Conservation (phyloP, 2,113 vertebrate genomes). For the Herpailurus yagouaroundi region DNA sequence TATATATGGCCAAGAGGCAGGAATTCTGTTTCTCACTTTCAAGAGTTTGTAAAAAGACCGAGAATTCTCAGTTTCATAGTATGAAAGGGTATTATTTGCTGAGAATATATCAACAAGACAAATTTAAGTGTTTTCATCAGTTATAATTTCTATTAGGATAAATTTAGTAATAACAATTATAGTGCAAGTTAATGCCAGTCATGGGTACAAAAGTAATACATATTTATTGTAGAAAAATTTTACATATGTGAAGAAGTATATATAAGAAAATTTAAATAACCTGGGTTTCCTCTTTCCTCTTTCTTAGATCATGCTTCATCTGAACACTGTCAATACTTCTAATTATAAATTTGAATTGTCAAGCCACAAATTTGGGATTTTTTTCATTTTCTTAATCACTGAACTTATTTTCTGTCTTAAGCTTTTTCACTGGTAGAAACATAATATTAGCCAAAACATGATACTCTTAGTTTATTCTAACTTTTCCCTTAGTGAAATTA, state of each 20-base stretch:
- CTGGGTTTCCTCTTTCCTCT: not conserved
- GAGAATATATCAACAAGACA: not conserved
- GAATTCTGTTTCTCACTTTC: not conserved
- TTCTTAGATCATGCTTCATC: not conserved
- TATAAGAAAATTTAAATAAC: not conserved
- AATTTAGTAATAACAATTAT: not conserved
- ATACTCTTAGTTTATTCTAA: not conserved
- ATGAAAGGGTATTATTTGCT: not conserved
- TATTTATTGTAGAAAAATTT: not conserved
- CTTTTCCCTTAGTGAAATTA: constrained; percentile 19
- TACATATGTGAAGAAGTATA: not conserved
- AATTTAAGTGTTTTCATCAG: not conserved
- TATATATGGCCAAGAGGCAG: not conserved
- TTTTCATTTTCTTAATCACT: not conserved
- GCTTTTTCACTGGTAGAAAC: not conserved
- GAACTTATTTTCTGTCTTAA: not conserved
- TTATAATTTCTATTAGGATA: not conserved
- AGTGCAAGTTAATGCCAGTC: not conserved
- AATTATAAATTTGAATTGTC: not conserved
- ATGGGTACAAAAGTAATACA: not conserved
- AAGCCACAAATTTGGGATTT: not conserved
- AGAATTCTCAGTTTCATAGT: not conserved
- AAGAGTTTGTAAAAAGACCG: not conserved
- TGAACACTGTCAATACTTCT: not conserved
- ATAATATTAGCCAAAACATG: not conserved